phyloP scores from a whole-genome alignment of 2,888 invertebrate genomes.

The Watsonalla binaria region DNA sequence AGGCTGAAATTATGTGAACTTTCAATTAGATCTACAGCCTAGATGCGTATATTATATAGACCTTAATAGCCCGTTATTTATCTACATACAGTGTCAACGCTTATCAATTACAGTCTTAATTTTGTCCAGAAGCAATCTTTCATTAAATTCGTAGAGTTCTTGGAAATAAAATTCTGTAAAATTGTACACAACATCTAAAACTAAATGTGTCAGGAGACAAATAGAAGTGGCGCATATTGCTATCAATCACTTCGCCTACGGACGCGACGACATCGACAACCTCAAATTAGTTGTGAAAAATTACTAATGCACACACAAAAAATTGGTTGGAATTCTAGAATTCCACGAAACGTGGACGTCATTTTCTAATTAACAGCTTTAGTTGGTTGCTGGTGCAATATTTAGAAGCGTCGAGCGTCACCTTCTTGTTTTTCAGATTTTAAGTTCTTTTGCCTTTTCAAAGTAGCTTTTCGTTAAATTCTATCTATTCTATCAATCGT shows the following conservation, averaged over 20 bases:
- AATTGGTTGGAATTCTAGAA: not conserved
- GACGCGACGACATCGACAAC: not conserved
- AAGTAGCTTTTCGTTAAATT: too few relatives aligned
- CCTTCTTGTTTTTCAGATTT: not conserved
- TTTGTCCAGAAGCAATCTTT: too few relatives aligned
- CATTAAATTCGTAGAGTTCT: too few relatives aligned
- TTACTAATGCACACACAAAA: not conserved
- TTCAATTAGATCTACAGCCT: too few relatives aligned
- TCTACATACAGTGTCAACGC: too few relatives aligned
- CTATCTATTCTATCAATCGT: too few relatives aligned
- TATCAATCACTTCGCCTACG: not conserved
- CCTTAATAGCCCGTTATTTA: too few relatives aligned
- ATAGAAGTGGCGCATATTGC: not conserved
- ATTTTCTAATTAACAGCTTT: not conserved
- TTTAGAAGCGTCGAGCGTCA: not conserved
- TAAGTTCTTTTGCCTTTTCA: too few relatives aligned
- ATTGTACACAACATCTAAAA: not conserved
- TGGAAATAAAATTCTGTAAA: too few relatives aligned
- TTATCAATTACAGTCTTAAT: too few relatives aligned
- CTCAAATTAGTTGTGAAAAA: slow-evolving; percentile 1
- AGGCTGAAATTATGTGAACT: too few relatives aligned
- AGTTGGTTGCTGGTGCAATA: not conserved
- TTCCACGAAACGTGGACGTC: not conserved
- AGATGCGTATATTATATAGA: too few relatives aligned
- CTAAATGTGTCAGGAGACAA: not conserved